Evolutionary conservation across 2,797 vertebrate species (phyloP).

Genomic region (Toxotes lorentzi): DNA sequence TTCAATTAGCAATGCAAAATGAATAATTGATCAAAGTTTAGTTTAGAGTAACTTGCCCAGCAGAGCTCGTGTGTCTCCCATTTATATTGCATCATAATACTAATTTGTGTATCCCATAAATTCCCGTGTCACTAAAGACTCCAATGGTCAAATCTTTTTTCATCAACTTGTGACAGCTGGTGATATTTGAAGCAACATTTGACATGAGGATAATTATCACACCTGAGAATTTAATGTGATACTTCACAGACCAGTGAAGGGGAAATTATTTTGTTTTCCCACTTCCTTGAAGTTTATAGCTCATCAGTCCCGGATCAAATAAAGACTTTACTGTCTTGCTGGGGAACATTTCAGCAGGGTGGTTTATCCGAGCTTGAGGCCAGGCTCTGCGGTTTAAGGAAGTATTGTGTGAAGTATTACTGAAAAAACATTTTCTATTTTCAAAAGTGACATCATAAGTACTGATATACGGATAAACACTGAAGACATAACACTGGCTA

Average conservation of each 20-base stretch:
- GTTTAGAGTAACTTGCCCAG: background rate
- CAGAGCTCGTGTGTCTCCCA: too few species aligned
- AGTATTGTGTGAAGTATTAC: too few species aligned
- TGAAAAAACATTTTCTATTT: background rate
- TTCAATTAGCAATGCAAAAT: background rate
- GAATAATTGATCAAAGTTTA: background rate
- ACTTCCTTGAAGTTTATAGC: slow-evolving; percentile 13
- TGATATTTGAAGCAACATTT: background rate
- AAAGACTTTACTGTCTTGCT: background rate
- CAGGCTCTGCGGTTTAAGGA: background rate
- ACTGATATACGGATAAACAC: background rate
- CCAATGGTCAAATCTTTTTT: background rate
- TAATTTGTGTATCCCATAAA: too few species aligned
- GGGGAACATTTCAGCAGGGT: background rate
- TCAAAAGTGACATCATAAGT: background rate
- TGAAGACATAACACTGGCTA: background rate
- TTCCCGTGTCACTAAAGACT: background rate
- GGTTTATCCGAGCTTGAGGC: background rate
- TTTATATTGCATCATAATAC: too few species aligned
- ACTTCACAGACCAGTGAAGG: slow-evolving; percentile 2
- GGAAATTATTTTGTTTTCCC: slow-evolving; percentile 20
- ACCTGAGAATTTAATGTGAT: slow-evolving; percentile 1
- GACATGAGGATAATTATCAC: background rate
- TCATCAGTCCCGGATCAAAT: background rate
- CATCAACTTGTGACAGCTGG: background rate